Percentiles rank a stretch among this genome's conserved stretches.
These are phyloP conservation scores for Galeopterus variegatus DNA, from an alignment of 2,113 vertebrate genomes.

Conservation along the genomic window DNA sequence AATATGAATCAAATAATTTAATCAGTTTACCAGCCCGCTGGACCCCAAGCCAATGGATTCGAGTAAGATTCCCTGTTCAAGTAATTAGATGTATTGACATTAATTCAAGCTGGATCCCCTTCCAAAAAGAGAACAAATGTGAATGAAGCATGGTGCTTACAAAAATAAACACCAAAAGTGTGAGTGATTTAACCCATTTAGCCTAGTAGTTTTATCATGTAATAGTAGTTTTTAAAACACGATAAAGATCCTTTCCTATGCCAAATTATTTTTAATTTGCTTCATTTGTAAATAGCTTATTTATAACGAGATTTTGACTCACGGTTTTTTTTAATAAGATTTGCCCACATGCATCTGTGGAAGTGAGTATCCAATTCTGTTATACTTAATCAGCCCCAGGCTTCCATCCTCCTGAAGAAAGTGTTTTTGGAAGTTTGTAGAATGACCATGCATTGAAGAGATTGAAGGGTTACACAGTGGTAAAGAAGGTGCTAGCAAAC, in stretches of 20 bases:
- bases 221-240: not conserved
- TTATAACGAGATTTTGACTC: constrained; percentile 41
- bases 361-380: not conserved
- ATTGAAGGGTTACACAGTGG: not conserved
- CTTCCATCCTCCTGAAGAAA: not conserved
- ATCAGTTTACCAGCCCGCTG: not conserved
- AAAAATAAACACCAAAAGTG: not conserved
- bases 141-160: not conserved
- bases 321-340: not conserved
- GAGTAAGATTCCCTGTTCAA: not conserved
- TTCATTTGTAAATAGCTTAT: constrained; percentile 8
- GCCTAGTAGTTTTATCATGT: not conserved
- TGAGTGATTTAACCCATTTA: not conserved
- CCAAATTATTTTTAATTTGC: not conserved
- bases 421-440: not conserved
- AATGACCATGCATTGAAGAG: not conserved
- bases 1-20: not conserved
- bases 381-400: not conserved
- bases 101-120: not conserved
- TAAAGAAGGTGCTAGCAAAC: not conserved
- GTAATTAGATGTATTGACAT: not conserved
- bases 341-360: not conserved
- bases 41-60: not conserved
- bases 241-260: not conserved
- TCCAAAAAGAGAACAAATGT: not conserved